A percentile compares a stretch with the other conserved stretches of the same genome.
These are phyloP conservation scores for Struthio camelus DNA, from an alignment of 2,113 vertebrate species.

Conservation along the genomic window DNA sequence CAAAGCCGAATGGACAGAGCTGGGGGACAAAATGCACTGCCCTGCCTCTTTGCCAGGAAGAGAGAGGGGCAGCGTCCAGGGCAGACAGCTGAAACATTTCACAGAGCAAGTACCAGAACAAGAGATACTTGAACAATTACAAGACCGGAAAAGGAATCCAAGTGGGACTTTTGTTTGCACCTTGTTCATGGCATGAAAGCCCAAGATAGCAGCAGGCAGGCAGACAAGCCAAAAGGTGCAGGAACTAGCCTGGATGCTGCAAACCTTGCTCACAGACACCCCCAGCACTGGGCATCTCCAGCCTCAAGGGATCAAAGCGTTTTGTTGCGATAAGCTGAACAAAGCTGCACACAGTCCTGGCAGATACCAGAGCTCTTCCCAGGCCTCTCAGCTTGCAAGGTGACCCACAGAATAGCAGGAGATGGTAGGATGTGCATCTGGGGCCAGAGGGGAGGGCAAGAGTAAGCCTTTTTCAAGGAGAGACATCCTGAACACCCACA, in stretches of 20 bases:
- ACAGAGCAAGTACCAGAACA: background rate
- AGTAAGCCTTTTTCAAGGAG: background rate
- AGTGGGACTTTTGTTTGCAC: background rate
- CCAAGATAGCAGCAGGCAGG: accelerated
- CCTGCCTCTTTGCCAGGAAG: background rate
- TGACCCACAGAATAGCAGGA: accelerated
- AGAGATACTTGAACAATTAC: background rate
- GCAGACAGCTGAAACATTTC: background rate
- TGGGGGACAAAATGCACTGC: accelerated
- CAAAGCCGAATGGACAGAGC: background rate
- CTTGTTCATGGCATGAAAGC: background rate
- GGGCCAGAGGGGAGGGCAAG: background rate
- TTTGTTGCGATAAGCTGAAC: background rate
- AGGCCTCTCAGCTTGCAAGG: background rate
- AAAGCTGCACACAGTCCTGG: background rate
- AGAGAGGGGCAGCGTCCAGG: background rate
- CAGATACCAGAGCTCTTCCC: background rate
- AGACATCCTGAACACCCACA: accelerated
- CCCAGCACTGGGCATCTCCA: accelerated
- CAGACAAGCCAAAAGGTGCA: background rate
- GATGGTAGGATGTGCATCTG: accelerated
- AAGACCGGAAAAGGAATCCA: background rate
- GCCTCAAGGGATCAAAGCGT: background rate
- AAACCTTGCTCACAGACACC: accelerated
- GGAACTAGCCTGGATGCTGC: background rate